Conservation (phyloP, 1,140 invertebrate genomes). For the Leptinotarsa undecemlineata region DNA sequence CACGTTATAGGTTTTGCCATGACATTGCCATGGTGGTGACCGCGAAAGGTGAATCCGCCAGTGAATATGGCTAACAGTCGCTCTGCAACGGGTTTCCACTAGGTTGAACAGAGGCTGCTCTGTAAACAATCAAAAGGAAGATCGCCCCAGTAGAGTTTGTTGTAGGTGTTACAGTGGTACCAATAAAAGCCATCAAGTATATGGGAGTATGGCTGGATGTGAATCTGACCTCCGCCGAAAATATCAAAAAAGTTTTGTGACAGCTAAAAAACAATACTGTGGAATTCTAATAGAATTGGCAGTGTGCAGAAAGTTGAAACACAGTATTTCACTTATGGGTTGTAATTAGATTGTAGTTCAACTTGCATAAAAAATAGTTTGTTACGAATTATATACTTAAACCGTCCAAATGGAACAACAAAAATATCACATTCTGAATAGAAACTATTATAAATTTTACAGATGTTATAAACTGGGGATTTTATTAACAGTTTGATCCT, state of each 20-base stretch:
- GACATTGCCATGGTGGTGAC: constrained; percentile 23
- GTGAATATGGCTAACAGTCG: constrained; percentile 29
- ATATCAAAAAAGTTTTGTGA: constrained; percentile 31
- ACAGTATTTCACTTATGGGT: too few relatives aligned
- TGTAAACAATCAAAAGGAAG: constrained; percentile 29
- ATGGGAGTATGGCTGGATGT: constrained; percentile 4
- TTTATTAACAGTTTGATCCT: too few relatives aligned
- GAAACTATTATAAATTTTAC: too few relatives aligned
- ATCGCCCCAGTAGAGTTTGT: background rate
- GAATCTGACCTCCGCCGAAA: constrained; percentile 22
- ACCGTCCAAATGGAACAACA: too few relatives aligned
- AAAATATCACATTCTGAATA: too few relatives aligned
- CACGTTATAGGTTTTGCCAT: constrained; percentile 27
- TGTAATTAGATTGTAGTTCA: too few relatives aligned
- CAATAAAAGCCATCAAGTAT: constrained; percentile 34
- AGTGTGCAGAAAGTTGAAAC: too few relatives aligned
- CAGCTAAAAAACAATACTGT: too few relatives aligned
- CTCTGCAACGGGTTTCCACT: constrained; percentile 2
- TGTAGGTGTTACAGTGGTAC: constrained; percentile 14
- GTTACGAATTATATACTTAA: too few relatives aligned
- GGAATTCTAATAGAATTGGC: too few relatives aligned
- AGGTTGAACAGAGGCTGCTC: constrained; percentile 38
- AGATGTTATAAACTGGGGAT: too few relatives aligned
- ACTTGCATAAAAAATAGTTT: too few relatives aligned
- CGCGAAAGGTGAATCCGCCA: constrained; percentile 25